A percentile compares a stretch with the other conserved stretches of the same genome.
Evolutionary conservation across 2,113 vertebrate genomes (phyloP).

Genomic region (Pluvialis apricaria): DNA sequence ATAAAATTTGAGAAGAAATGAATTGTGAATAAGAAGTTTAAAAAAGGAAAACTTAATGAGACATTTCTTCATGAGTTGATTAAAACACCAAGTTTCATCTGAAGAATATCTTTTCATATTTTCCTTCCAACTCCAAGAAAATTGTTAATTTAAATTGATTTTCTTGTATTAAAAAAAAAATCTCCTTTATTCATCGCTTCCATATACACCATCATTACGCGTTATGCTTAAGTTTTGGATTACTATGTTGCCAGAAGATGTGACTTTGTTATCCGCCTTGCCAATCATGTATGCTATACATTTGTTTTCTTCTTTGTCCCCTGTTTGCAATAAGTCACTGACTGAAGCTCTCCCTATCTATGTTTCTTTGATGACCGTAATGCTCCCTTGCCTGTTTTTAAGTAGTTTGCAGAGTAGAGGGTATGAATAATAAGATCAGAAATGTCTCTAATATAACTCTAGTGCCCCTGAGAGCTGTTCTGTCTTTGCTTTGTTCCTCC

Average conservation of each 20-base stretch:
- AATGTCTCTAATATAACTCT: background rate
- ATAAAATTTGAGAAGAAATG: background rate
- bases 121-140: background rate
- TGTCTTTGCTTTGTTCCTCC: background rate
- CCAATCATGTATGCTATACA: rapidly evolving
- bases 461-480: background rate
- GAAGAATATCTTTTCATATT: background rate
- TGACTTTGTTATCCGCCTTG: background rate
- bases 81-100: background rate
- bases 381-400: constrained; percentile 35
- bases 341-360: background rate
- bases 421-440: constrained; percentile 41
- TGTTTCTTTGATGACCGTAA: constrained; percentile 21
- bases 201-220: background rate
- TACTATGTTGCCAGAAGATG: background rate
- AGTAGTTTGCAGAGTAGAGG: constrained; percentile 2
- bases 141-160: background rate
- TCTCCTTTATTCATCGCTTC: background rate
- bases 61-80: background rate
- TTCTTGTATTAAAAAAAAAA: background rate
- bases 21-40: background rate
- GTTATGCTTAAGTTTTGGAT: background rate
- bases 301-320: background rate
- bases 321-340: background rate
- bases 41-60: background rate